Percentiles rank a stretch among this genome's conserved stretches.
phyloP scores from a whole-genome alignment of 2,888 invertebrate species.

The Meta bourneti region DNA sequence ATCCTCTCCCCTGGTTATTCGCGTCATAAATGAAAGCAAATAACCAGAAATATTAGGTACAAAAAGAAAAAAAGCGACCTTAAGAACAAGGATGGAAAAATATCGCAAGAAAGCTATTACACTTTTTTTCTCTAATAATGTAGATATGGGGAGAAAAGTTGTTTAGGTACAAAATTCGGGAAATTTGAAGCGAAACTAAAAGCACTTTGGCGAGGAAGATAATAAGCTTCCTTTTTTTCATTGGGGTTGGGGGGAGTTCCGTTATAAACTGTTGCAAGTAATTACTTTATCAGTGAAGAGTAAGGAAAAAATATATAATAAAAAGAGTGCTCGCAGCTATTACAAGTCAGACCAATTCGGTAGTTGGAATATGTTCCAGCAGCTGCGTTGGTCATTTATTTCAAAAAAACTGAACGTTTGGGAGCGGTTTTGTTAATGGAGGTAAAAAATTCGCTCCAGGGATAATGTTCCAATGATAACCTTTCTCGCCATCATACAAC shows the following conservation, averaged over 20 bases:
- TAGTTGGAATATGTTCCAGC: constrained; percentile 56
- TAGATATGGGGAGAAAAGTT: constrained; percentile 29
- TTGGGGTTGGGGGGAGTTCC: constrained; percentile 14
- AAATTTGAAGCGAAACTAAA: constrained; percentile 65
- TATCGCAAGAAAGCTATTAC: constrained; percentile 54
- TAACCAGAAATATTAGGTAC: constrained; percentile 15
- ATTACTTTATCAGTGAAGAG: constrained; percentile 72
- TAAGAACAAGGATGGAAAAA: constrained; percentile 7
- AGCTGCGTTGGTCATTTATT: constrained; percentile 70
- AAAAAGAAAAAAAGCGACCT: constrained; percentile 9
- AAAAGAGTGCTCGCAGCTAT: constrained; percentile 60
- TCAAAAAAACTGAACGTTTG: constrained; percentile 48
- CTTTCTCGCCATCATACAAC: constrained; percentile 39
- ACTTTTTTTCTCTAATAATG: not conserved
- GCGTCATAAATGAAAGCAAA: constrained; percentile 30
- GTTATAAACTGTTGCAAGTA: constrained; percentile 70
- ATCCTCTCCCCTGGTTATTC: constrained; percentile 4
- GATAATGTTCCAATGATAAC: constrained; percentile 60
- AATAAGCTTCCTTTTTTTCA: constrained; percentile 48
- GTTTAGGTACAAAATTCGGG: constrained; percentile 50
- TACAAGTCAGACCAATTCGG: constrained; percentile 62
- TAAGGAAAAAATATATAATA: constrained; percentile 28
- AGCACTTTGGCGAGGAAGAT: constrained; percentile 64
- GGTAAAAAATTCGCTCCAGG: constrained; percentile 52
- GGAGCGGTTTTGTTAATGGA: constrained; percentile 69